Percentiles rank a stretch among this genome's conserved stretches.
phyloP scores from a whole-genome alignment of 2,888 invertebrate species.

The Cosmia trapezina region DNA sequence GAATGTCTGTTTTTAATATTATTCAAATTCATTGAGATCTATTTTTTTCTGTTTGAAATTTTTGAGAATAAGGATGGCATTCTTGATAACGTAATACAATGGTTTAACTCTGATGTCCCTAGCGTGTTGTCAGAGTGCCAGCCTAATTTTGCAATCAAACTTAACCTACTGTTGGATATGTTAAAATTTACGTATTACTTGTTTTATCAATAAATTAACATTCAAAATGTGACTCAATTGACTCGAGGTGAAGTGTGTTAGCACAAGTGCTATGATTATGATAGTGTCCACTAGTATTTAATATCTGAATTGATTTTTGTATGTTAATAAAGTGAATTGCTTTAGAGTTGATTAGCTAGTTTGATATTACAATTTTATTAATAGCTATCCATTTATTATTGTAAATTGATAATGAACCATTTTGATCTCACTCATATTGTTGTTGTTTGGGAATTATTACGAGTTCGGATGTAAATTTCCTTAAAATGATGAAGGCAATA shows the following conservation, averaged over 20 bases:
- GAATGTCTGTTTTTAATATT: conserved; percentile 88
- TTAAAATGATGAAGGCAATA: conserved; percentile 78
- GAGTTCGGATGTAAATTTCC: conserved; percentile 75
- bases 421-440: conserved; percentile 85
- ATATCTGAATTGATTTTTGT: conserved; percentile 67
- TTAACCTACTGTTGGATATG: conserved; percentile 55
- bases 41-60: conserved; percentile 68
- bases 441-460: conserved; percentile 74
- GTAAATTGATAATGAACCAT: conserved; percentile 75
- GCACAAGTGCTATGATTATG: conserved; percentile 69
- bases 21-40: conserved; percentile 80
- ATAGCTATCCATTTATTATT: conserved; percentile 72
- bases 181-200: conserved; percentile 53
- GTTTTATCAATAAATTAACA: conserved; percentile 56
- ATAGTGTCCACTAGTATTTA: conserved; percentile 68
- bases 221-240: conserved; percentile 65
- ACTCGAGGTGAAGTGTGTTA: conserved; percentile 61
- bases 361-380: conserved; percentile 63
- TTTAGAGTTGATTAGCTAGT: conserved; percentile 68
- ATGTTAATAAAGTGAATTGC: conserved; percentile 68
- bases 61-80: conserved; percentile 35
- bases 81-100: conserved; percentile 13
- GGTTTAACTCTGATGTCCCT: conserved; percentile 15
- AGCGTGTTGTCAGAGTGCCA: conserved; percentile 21
- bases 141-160: conserved; percentile 52